phyloP scores from a whole-genome alignment of 30 jellyfish, hydroid and myxozoan genomes.

The Catostylus mosaicus region DNA sequence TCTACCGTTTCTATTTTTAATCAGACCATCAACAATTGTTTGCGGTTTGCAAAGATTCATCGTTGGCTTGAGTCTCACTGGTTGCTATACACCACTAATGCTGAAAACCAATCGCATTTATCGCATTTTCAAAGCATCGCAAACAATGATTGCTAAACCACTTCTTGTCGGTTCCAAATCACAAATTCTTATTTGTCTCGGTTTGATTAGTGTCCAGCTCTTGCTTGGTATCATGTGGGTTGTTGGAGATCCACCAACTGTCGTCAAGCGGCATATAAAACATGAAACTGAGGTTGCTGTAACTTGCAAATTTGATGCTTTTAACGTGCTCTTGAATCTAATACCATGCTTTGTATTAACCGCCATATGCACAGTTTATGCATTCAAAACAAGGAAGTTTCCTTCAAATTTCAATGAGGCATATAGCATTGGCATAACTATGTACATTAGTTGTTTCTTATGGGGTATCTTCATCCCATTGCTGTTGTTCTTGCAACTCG shows the following conservation, averaged over 20 bases:
- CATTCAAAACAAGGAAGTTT: constrained; percentile 91
- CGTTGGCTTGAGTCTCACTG: constrained; percentile 86
- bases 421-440: constrained; percentile 88
- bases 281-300: constrained; percentile 57
- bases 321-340: constrained; percentile 68
- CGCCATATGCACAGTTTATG: constrained; percentile 88
- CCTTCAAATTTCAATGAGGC: constrained; percentile 95
- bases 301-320: constrained; percentile 60
- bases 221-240: constrained; percentile 86
- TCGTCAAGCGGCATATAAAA: constrained; percentile 35
- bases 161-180: constrained; percentile 82
- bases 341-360: constrained; percentile 78
- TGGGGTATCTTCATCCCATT: constrained; percentile 80
- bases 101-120: constrained; percentile 88
- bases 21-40: constrained; percentile 42
- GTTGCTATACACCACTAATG: constrained; percentile 95
- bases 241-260: constrained; percentile 83
- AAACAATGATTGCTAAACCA: constrained; percentile 45
- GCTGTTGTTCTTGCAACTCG: constrained; percentile 14
- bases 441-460: constrained; percentile 85
- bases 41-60: constrained; percentile 79
- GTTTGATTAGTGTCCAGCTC: constrained; percentile 74
- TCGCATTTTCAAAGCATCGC: constrained; percentile 84
- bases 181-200: constrained; percentile 82
- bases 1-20: constrained; percentile 50